Evolutionary conservation across 2,113 vertebrate genomes (phyloP), one percentile per base, ranked within the genome.

Genomic region (Clarias batrachus): DNA sequence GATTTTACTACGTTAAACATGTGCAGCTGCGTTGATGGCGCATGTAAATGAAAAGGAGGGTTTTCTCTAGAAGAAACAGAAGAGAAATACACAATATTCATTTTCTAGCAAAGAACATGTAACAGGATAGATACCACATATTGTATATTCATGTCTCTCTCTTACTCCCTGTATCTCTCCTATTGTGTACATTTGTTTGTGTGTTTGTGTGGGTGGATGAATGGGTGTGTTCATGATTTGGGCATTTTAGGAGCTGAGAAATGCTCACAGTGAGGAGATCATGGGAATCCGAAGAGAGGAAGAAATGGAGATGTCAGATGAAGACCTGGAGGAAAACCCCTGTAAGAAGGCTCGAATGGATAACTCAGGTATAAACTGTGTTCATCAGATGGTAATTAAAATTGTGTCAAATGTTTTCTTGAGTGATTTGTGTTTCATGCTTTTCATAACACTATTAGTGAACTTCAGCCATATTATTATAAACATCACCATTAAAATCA

Each of bases 231-330:
- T 90, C 81, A 83, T 52, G 80, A 25, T 88, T 78, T 7, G 77
- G 80, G 48, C 37, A 8, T 87, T 82, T 76, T 81, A 99, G 97
- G 97, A 99, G 92, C 95, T 99, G 89, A 96, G 97, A 87, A 97
- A 97, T 11, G 98, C 97, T 76, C 97, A 99, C 90, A 98, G 96
- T 37, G 98, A 99, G 82, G 97, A 99, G 88, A 96, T 99, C 87
- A 98, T 98, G 97, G 97, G 97, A 78, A 98, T 98, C 89, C 93
- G 98, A 0, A 94, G 97, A 0, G 98, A 99, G 89, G 97, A 99
- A 90, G 98, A 99, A 90, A 99, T 98, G 97, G 98, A 99, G 92
- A 98, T 99, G 98, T 99, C 97, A 0, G 98, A 99, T 16, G 97
- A 99, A 30, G 98, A 99, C 87, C 94, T 91, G 7, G 95, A 95